Base-by-base conservation (phyloP, 2,888 invertebrate species). In the Monoplex corrugatus region DNA sequence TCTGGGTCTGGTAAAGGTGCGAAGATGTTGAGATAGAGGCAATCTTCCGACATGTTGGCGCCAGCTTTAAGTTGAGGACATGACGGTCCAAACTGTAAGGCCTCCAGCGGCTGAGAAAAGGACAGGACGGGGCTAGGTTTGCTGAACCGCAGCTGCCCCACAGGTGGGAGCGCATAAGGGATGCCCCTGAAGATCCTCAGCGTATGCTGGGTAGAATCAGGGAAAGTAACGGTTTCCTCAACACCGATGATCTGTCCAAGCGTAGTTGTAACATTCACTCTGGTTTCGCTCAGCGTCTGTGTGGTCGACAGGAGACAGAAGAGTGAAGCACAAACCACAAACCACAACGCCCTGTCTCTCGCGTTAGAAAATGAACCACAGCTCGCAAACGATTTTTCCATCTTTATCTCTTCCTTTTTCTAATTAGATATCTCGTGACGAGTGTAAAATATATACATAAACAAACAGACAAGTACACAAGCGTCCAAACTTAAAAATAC, bases 11-110 rank as follows among this genome's bases (percentile, higher is more conserved):
- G 83, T 8, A 40, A 28, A 10, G 83, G 83, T 28, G 35, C 45
- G 45, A 40, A 83, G 45, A 83, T 28, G 83, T 83, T 45, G 45
- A 83, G 83, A 32, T 6, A 19, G 35, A 83, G 83, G 23, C 83
- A 83, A 32, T 83, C 83, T 13, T 83, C 83, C n/a, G 83, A 83
- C 44, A 83, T 35, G 50, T 83, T 83, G 72, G 28, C 72, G 13
- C 32, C 50, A 28, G 50, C 32, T 28, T 23, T 10, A 6, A 0
- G n/a, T 40, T 83, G 83, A 10, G 83, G 83, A 83, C 83, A 83
- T 23, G 83, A 45, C 23, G 83, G 50, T 0, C 45, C 45, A 32
- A 83, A 83, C 0, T 28, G 32, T 8, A 45, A 16, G n/a, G 83
- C 83, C 32, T 44, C 32, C 32, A 83, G 32, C 32, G 83, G 83